phyloP scores from a whole-genome alignment of 23 tunicate genomes.

The Halocynthia roretzi region DNA sequence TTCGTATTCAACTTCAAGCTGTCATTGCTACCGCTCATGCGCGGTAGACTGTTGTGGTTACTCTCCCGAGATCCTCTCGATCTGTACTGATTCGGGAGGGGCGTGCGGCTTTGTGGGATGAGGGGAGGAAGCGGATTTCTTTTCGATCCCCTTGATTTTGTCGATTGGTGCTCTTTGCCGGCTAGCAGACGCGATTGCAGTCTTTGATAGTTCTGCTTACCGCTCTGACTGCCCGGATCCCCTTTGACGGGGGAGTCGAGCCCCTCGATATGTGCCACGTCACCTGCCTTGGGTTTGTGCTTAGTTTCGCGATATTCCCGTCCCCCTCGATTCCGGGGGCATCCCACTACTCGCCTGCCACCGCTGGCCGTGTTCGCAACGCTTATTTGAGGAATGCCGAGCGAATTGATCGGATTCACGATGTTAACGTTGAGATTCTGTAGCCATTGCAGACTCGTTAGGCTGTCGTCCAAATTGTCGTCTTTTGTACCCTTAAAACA shows the following conservation, averaged over 20 bases:
- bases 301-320: not conserved
- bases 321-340: slow-evolving; percentile 6
- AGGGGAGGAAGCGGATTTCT: slow-evolving; percentile 21
- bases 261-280: not conserved
- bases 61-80: slow-evolving; percentile 10
- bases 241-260: not conserved
- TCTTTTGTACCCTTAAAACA: slow-evolving; percentile 35
- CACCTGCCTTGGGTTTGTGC: not conserved
- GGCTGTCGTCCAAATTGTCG: slow-evolving; percentile 76
- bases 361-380: not conserved
- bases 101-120: slow-evolving; percentile 30
- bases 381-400: not conserved
- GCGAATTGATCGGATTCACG: slow-evolving; percentile 28
- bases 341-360: not conserved
- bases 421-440: slow-evolving; percentile 88
- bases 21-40: slow-evolving; percentile 27
- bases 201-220: slow-evolving; percentile 5
- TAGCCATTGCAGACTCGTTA: slow-evolving; percentile 89
- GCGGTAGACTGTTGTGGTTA: slow-evolving; percentile 18
- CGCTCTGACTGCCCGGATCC: slow-evolving; percentile 9
- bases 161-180: not conserved
- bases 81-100: slow-evolving; percentile 20
- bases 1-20: slow-evolving; percentile 27
- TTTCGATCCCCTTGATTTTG: slow-evolving; percentile 12
- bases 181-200: slow-evolving; percentile 11